Evolutionary conservation across 2,888 invertebrate species (phyloP).

Genomic region (Furcula furcula): DNA sequence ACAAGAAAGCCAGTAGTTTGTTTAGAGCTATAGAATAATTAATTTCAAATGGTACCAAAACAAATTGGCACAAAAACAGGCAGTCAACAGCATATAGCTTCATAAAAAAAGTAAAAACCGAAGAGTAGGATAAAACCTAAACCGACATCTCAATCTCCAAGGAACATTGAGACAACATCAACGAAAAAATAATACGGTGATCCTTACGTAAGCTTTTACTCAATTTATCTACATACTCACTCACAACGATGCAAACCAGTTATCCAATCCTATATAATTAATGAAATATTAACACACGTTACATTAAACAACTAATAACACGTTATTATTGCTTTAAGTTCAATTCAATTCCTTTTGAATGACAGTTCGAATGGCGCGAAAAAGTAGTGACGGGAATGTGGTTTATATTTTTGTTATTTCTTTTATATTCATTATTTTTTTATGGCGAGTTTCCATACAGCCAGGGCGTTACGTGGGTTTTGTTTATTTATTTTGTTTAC

Average conservation of each 20-base stretch:
- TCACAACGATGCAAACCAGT: slow-evolving; percentile 40
- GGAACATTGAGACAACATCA: slow-evolving; percentile 23
- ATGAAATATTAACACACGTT: slow-evolving; percentile 32
- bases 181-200: slow-evolving; percentile 30
- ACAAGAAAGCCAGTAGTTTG: no score
- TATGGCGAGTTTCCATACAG: slow-evolving; percentile 43
- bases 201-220: slow-evolving; percentile 72
- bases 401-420: slow-evolving; percentile 11
- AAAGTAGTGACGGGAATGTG: slow-evolving; percentile 31
- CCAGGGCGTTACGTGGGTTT: slow-evolving; percentile 71
- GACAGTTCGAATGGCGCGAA: slow-evolving; percentile 58
- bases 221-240: slow-evolving; percentile 67
- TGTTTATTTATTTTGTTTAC: slow-evolving; percentile 70
- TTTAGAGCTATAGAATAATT: background rate
- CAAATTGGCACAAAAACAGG: no score
- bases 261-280: slow-evolving; percentile 52
- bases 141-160: background rate
- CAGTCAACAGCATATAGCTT: no score
- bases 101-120: background rate
- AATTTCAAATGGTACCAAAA: background rate
- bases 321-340: slow-evolving; percentile 66
- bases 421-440: slow-evolving; percentile 33
- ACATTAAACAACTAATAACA: slow-evolving; percentile 61
- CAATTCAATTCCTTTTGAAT: slow-evolving; percentile 46
- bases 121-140: background rate